Conservation (phyloP, 2,888 invertebrate species). For the Plebejus melissa region DNA sequence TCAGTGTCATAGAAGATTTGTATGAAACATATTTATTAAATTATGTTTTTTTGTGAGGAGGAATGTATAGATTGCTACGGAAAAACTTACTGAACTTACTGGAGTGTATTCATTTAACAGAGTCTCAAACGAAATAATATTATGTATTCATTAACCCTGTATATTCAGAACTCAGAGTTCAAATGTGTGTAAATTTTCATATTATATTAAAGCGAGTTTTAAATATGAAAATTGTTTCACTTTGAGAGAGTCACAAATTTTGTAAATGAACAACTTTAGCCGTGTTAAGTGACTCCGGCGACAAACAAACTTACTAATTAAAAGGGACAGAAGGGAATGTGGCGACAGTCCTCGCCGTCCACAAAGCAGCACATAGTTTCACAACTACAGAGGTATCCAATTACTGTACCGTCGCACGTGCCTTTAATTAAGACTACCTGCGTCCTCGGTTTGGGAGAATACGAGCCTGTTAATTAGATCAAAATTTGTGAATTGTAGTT, state of each 20-base stretch:
- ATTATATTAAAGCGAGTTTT: background rate
- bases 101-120: no score
- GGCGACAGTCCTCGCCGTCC: background rate
- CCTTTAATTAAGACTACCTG: background rate
- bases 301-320: background rate
- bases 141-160: no score
- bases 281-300: background rate
- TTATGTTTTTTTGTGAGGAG: no score
- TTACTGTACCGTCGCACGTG: background rate
- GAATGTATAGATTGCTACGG: no score
- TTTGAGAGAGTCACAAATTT: background rate
- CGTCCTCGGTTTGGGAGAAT: background rate
- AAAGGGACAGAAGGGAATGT: background rate
- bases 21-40: no score
- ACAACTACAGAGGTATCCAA: conserved; percentile 1
- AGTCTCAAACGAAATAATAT: no score
- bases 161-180: no score
- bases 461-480: background rate
- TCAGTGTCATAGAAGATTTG: no score
- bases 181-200: no score
- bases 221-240: background rate
- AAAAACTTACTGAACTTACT: no score
- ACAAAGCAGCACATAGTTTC: background rate
- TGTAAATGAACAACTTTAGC: background rate
- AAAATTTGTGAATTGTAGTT: background rate